phyloP scores from a whole-genome alignment of 2,888 invertebrate genomes.

The Nysson spinosus region DNA sequence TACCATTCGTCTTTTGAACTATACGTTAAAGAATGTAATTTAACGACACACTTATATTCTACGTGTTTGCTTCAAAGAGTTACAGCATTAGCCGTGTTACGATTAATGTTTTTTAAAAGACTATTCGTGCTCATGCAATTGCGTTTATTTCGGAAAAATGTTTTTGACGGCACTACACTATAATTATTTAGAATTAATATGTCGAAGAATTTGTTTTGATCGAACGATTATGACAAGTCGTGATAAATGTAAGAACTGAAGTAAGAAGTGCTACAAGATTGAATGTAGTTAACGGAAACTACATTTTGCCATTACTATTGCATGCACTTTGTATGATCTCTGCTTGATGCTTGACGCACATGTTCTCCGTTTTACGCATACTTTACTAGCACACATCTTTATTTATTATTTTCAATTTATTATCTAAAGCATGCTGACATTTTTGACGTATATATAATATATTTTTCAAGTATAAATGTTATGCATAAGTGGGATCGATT shows the following conservation, averaged over 20 bases:
- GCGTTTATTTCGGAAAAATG: conserved; percentile 12
- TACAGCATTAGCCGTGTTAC: conserved; percentile 14
- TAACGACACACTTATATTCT: neutral
- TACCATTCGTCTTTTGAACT: neutral
- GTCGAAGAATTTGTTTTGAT: too few species aligned
- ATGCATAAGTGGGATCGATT: conserved; percentile 7
- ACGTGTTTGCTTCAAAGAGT: neutral
- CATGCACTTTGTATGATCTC: conserved; percentile 41
- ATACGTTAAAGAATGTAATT: neutral
- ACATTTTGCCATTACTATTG: conserved; percentile 42
- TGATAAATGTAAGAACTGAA: too few species aligned
- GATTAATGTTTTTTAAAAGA: neutral
- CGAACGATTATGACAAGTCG: too few species aligned
- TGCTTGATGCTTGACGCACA: conserved; percentile 58
- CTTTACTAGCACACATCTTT: conserved; percentile 47
- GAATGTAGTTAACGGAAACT: conserved; percentile 42
- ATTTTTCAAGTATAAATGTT: conserved; percentile 23
- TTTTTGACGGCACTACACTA: conserved; percentile 15
- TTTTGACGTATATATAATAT: conserved; percentile 15
- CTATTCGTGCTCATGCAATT: conserved; percentile 10
- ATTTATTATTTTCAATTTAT: conserved; percentile 37
- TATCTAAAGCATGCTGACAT: conserved; percentile 39
- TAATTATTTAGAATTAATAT: too few species aligned
- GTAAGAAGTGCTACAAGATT: too few species aligned
- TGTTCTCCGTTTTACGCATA: conserved; percentile 45